Percentiles rank a stretch among this genome's conserved stretches.
Conservation (phyloP, 2,797 vertebrate genomes). For the Malacoctenus gilli region DNA sequence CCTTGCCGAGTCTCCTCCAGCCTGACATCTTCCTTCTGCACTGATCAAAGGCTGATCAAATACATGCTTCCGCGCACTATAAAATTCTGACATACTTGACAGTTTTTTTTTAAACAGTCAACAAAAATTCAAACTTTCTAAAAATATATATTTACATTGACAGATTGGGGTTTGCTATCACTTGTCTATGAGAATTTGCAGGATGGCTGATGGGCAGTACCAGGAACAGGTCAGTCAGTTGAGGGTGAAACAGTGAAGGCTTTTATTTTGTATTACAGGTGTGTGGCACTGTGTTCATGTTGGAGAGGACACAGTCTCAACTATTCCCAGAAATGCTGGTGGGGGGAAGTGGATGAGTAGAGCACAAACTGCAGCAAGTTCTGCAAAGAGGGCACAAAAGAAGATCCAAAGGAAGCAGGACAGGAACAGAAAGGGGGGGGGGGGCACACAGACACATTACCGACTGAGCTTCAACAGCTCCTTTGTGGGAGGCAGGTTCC, state of each 20-base stretch:
- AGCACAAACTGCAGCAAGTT: conserved; percentile 21
- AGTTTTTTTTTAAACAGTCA: not conserved
- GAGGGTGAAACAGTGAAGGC: too few species aligned
- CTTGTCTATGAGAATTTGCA: too few species aligned
- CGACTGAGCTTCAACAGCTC: conserved; percentile 50
- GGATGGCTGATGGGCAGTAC: too few species aligned
- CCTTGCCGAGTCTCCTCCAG: too few species aligned
- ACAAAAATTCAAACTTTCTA: too few species aligned
- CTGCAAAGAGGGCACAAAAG: conserved; percentile 20
- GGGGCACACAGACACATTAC: conserved; percentile 41
- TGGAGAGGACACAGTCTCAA: too few species aligned
- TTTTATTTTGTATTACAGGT: too few species aligned
- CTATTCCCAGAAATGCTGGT: too few species aligned
- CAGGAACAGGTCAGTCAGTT: too few species aligned
- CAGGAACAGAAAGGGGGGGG: conserved; percentile 43
- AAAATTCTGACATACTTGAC: not conserved
- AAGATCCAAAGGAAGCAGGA: conserved; percentile 35
- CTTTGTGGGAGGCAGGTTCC: conserved; percentile 69
- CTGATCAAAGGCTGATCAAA: conserved; percentile 1
- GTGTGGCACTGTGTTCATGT: too few species aligned
- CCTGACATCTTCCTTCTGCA: conserved; percentile 8
- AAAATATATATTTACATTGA: too few species aligned
- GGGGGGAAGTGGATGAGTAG: not conserved
- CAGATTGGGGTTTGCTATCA: too few species aligned
- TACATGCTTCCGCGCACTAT: not conserved